Conservation (phyloP, 2,113 vertebrate species). For the Prionailurus viverrinus region DNA sequence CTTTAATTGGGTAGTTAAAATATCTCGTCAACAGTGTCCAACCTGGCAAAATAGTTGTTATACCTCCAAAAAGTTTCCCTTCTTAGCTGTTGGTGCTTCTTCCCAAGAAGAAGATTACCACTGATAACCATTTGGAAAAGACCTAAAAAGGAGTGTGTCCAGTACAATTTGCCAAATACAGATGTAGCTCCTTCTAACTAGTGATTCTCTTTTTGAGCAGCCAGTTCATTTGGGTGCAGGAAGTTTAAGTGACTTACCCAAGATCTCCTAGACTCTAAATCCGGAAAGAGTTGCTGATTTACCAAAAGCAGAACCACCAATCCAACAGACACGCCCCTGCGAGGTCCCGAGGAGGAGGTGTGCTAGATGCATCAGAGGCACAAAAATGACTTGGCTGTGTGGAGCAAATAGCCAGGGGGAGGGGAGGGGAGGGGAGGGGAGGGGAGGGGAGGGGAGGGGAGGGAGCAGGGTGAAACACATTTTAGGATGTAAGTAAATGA, state of each 20-base stretch:
- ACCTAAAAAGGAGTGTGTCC: not conserved
- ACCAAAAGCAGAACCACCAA: not conserved
- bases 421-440: too few relatives aligned
- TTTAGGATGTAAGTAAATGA: not conserved
- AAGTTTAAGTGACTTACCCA: not conserved
- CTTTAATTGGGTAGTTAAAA: conserved; percentile 33
- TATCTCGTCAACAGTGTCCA: not conserved
- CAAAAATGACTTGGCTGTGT: accelerated
- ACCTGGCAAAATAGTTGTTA: not conserved
- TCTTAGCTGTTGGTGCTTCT: not conserved
- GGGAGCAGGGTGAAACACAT: accelerated
- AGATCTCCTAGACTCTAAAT: not conserved
- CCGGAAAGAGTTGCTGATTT: not conserved
- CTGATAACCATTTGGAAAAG: not conserved
- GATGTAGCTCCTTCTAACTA: not conserved
- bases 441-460: not conserved
- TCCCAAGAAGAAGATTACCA: not conserved
- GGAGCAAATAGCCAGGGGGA: accelerated
- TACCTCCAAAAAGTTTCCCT: not conserved
- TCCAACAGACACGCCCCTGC: not conserved
- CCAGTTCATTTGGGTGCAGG: not conserved
- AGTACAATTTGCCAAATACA: not conserved
- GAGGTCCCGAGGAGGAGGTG: accelerated
- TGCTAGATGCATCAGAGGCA: not conserved
- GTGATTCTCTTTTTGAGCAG: not conserved